Conservation (phyloP, 1,140 invertebrate species). For the Kradibia gibbosae region DNA sequence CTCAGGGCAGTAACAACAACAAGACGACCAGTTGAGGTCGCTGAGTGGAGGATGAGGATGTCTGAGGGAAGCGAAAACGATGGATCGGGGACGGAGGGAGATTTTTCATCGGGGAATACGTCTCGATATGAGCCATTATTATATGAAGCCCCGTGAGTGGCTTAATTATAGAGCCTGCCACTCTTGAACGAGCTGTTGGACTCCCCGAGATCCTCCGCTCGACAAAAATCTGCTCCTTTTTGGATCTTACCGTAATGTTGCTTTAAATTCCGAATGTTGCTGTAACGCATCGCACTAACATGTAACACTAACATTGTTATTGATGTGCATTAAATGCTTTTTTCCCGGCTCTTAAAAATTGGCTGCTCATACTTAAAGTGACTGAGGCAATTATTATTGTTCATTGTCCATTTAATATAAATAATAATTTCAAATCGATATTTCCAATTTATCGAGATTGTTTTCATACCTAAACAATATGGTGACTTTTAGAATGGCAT, state of each 20-base stretch:
- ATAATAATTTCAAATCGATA: neutral
- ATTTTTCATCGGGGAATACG: constrained; percentile 13
- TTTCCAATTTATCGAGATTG: neutral
- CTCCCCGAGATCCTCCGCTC: neutral
- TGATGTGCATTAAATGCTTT: neutral
- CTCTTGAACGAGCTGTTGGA: neutral
- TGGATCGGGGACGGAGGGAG: neutral
- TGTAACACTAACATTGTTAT: neutral
- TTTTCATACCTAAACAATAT: constrained; percentile 1
- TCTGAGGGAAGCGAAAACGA: too few relatives aligned
- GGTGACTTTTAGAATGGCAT: neutral
- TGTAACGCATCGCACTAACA: neutral
- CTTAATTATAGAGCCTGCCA: constrained; percentile 40
- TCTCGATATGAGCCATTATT: constrained; percentile 21
- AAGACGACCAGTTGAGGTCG: neutral
- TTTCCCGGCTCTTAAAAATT: neutral
- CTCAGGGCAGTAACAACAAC: neutral
- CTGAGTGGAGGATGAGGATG: neutral
- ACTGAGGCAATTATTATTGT: neutral
- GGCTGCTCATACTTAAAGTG: neutral
- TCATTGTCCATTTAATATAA: neutral
- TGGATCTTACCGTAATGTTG: neutral
- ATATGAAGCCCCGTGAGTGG: neutral
- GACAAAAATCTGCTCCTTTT: neutral
- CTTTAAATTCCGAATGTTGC: neutral